Percentiles rank a stretch among this genome's conserved stretches.
phyloP scores from a whole-genome alignment of 1,140 invertebrate species.

The Saccostrea cuccullata region DNA sequence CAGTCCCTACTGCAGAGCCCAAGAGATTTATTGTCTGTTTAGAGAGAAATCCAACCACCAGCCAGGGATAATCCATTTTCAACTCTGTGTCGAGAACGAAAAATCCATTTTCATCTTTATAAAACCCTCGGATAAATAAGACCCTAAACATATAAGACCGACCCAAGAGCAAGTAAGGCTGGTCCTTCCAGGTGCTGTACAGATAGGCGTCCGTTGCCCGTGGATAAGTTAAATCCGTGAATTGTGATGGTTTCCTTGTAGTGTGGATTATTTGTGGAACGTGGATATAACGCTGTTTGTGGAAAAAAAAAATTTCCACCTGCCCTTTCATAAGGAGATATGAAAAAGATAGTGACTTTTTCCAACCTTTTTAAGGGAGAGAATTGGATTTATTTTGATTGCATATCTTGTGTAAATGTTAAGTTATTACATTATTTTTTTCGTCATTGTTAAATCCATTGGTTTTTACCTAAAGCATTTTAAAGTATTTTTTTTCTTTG shows the following conservation, averaged over 20 bases:
- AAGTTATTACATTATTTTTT: slow-evolving; percentile 21
- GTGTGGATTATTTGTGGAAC: not conserved
- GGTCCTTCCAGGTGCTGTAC: not conserved
- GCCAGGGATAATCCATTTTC: slow-evolving; percentile 20
- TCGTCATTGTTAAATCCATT: slow-evolving; percentile 17
- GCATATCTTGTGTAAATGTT: slow-evolving; percentile 36
- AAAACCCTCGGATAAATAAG: not conserved
- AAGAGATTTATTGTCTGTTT: not conserved
- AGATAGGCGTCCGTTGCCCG: not conserved
- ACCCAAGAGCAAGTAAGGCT: not conserved
- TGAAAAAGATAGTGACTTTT: slow-evolving; percentile 21
- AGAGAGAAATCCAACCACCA: slow-evolving; percentile 21
- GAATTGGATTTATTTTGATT: not conserved
- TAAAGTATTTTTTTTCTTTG: slow-evolving; percentile 34
- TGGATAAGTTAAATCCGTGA: not conserved
- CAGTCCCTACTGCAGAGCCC: not conserved
- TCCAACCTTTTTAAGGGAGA: not conserved
- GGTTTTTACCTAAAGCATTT: slow-evolving; percentile 29
- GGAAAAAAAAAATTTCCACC: not conserved
- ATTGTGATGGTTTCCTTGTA: not conserved
- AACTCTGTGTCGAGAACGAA: not conserved
- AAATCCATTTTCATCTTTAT: slow-evolving; percentile 40
- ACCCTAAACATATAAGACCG: not conserved
- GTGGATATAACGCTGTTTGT: not conserved
- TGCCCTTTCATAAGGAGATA: not conserved